Evolutionary conservation across 92 coral and sea anemone genomes (phyloP), one percentile per base, ranked within the genome.

Genomic region (Montipora capitata): DNA sequence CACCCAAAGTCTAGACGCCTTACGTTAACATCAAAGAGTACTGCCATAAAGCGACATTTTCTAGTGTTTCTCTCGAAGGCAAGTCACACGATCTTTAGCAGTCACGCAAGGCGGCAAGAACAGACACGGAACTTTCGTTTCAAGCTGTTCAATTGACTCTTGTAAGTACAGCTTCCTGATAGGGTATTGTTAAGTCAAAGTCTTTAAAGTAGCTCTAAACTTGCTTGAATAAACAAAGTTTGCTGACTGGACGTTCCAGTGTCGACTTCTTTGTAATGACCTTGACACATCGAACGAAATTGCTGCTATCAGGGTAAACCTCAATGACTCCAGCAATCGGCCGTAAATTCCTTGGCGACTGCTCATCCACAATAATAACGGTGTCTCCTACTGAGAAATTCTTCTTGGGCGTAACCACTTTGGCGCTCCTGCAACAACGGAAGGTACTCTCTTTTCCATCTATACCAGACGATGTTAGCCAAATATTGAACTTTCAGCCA

Each of bases 391-490:
- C 71, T 10, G 87, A 65, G 16, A 87, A 80, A 72, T 80, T 87
- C 61, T 54, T 49, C 3, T 44, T 10, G 91, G 87, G 7, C 65
- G 51, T 45, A 0, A 45, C 51, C 51, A 45, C 51, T 45, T 45
- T 45, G 51, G 51, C 51, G 51, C 40, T 42, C 59, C 48, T 88
- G 87, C 4, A 88, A 41, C 3, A 58, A 9, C 1, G 91, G 91
- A 3, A 87, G 42, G 48, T 87, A 80, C 13, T 87, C 91, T 69
- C 63, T 68, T 10, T 20, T 49, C 87, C 91, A 87, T 2, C 87
- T 43, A 17, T 48, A 15, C 87, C 81, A 87, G 81, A 87, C 79
- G 43, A 70, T 6, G 11, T 87, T 43, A 1, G 80, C 73, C 10
- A 77, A 11, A 40, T 45, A 86, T 51, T 74, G 84, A 45, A 45